Evolutionary conservation across 92 coral and sea anemone species (phyloP).

Genomic region (Phenganax marumi): DNA sequence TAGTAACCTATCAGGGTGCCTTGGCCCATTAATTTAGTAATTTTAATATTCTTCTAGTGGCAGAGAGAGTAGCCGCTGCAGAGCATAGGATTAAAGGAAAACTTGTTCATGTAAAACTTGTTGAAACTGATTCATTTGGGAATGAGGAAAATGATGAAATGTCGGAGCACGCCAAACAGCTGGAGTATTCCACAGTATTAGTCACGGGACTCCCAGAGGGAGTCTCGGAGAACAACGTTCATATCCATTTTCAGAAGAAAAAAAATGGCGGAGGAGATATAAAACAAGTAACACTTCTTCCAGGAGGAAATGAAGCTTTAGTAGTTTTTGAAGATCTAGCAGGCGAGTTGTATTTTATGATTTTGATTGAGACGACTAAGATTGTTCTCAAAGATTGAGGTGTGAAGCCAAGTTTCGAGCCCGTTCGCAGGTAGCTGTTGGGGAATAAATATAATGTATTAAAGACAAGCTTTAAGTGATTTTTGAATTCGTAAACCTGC

Average conservation of each 20-base stretch:
- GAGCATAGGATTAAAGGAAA: not conserved
- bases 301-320: not conserved
- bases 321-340: not conserved
- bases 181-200: not conserved
- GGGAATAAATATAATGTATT: no score
- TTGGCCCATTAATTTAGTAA: not conserved
- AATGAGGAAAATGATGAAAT: not conserved
- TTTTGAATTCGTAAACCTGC: no score
- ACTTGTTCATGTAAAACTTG: not conserved
- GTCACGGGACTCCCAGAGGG: not conserved
- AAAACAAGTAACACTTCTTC: not conserved
- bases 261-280: not conserved
- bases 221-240: not conserved
- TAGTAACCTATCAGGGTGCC: no score
- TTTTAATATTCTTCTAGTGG: not conserved
- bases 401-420: no score
- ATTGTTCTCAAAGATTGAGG: no score
- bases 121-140: not conserved
- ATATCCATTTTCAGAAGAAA: conserved; percentile 2
- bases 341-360: no score
- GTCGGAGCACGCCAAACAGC: no score
- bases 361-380: no score
- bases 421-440: no score
- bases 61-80: not conserved
- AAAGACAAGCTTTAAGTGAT: no score